Base-by-base conservation (phyloP, 2,797 vertebrate species). In the Catamblyrhynchus diadema region DNA sequence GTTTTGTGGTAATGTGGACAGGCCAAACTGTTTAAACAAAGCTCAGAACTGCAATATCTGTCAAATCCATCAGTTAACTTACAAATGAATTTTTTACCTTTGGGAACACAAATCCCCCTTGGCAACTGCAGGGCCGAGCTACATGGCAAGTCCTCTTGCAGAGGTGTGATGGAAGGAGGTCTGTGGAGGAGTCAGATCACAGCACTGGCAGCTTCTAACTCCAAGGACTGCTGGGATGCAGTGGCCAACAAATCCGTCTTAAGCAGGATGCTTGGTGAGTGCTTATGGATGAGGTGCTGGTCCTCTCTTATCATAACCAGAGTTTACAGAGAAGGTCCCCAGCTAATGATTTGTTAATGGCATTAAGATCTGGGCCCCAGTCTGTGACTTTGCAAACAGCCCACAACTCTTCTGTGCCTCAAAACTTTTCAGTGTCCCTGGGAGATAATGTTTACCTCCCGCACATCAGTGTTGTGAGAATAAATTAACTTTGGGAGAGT, bases 391-490 rank as follows among this genome's bases (percentile, higher is more conserved):
- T 74, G 53, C 54, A 56, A 35, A 7, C 84, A 91, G 64, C 89
- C 73, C 59, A 62, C 91, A 72, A 79, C 54, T 95, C 77, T 89
- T 89, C 62, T 56, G 18, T 50, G 66, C 66, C 70, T 77, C 51
- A 19, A 78, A 87, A 93, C 66, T 95, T 94, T 81, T 87, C 73
- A 27, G 62, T 67, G 84, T 96, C 66, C 87, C 91, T 87, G 61
- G 62, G 84, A 96, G 72, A 92, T 95, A 95, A 90, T 95, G 92
- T 95, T 96, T 96, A 96, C 95, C 95, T 94, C 91, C 92, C 5
- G 92, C 62, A 71, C 89, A 87, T 92, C 91, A 89, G 70, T 91
- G 89, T 91, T 93, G 94, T 84, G 91, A 95, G 93, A 96, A 96
- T 96, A 95, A 94, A 96, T 96, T 97, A 91, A 93, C 89, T 91